phyloP scores from a whole-genome alignment of 2,797 vertebrate genomes.

The Danio aesculapii region DNA sequence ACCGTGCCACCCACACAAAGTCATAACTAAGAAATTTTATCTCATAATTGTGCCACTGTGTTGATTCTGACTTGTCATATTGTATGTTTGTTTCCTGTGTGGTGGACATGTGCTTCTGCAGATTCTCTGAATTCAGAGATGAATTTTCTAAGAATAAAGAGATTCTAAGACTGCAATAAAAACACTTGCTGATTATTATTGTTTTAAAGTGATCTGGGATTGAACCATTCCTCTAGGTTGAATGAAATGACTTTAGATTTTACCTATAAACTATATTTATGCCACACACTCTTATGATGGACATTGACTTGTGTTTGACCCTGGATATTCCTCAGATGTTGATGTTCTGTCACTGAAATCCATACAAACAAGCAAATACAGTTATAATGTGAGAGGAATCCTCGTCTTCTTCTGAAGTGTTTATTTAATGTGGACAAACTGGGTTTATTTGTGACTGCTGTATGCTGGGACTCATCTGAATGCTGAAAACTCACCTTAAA shows the following conservation, averaged over 20 bases:
- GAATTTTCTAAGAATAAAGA: not conserved
- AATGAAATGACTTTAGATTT: not conserved
- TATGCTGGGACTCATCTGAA: conserved; percentile 30
- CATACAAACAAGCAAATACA: not conserved
- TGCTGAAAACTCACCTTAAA: too few relatives aligned
- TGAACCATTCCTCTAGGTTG: not conserved
- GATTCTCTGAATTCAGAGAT: conserved; percentile 23
- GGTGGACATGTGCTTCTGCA: not conserved
- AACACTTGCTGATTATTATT: not conserved
- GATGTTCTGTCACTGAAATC: not conserved
- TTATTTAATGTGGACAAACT: not conserved
- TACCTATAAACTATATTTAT: too few relatives aligned
- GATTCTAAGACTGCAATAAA: not conserved
- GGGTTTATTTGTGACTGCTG: not conserved
- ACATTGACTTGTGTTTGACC: not conserved
- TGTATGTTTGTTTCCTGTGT: too few relatives aligned
- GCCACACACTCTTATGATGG: too few relatives aligned
- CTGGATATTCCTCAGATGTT: not conserved
- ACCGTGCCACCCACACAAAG: not conserved
- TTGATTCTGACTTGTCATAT: not conserved
- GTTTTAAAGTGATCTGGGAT: not conserved
- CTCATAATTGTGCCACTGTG: not conserved
- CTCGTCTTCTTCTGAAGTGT: not conserved
- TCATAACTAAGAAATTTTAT: not conserved
- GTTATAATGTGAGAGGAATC: conserved; percentile 15